Percentiles rank a stretch among this genome's conserved stretches.
phyloP scores from a whole-genome alignment of 23 tunicate species.

The Oikopleura albicans region DNA sequence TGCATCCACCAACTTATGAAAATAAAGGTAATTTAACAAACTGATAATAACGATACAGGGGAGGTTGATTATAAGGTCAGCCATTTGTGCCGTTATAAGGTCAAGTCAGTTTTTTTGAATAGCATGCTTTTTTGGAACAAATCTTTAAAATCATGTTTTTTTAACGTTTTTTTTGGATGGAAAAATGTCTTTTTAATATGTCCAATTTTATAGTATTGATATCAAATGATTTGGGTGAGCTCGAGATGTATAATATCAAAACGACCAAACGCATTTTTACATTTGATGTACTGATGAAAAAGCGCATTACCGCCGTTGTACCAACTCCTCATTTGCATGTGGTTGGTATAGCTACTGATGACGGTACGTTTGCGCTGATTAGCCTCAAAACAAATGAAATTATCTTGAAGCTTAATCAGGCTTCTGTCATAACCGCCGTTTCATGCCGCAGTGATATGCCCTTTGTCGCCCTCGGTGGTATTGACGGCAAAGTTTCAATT shows the following conservation, averaged over 20 bases:
- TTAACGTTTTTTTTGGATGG: neutral
- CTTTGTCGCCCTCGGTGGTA: neutral
- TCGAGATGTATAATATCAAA: too few relatives aligned
- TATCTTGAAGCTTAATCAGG: neutral
- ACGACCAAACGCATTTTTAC: too few relatives aligned
- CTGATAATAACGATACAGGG: neutral
- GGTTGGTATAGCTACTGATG: neutral
- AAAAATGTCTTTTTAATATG: neutral
- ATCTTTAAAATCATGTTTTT: neutral
- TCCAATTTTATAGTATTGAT: too few relatives aligned
- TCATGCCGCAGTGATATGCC: neutral
- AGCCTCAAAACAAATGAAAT: neutral
- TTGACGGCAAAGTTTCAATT: neutral
- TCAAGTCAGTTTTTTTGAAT: too few relatives aligned
- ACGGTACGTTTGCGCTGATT: neutral
- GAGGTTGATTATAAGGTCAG: neutral
- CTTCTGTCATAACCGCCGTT: neutral
- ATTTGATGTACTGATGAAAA: neutral
- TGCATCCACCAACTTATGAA: neutral
- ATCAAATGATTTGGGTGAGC: too few relatives aligned
- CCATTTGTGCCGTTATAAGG: too few relatives aligned
- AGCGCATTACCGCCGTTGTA: neutral
- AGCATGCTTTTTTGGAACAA: too few relatives aligned
- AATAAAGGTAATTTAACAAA: neutral
- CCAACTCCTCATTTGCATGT: neutral